Base-by-base conservation (phyloP, 2,797 vertebrate species). In the Hypotaenidia philippensis region DNA sequence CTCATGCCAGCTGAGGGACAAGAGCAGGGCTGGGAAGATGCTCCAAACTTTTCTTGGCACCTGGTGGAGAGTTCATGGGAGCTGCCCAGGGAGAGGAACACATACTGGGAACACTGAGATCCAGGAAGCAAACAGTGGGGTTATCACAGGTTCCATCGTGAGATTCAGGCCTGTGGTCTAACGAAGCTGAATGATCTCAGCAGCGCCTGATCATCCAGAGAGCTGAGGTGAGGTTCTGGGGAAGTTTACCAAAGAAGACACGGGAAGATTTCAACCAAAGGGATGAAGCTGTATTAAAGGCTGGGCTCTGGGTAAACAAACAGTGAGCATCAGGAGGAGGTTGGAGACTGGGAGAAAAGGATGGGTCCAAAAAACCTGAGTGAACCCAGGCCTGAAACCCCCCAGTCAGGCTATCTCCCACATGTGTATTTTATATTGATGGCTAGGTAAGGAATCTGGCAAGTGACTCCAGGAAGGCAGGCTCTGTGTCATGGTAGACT, bases 141-240 rank as follows among this genome's bases (percentile, higher is more conserved):
- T 91, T 93, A 93, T 93, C 94, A 80, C 49, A 76, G 55, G 64
- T 47, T 87, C 78, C 85, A 95, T 87, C 85, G 55, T 95, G 89
- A 87, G 89, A 95, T 89, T 89, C 91, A 59, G 81, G 44, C 72
- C 83, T 94, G 93, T 90, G 93, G 93, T 90, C 87, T 90, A 93
- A 90, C 25, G 70, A 87, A 83, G 49, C 27, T 53, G 81, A 70
- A 34, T 89, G 89, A 91, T 89, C 82, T 95, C 85, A 86, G 63
- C 77, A 83, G 49, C 89, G 76, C 31, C 68, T 78, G 50, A 85
- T 88, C 88, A 52, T 34, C 55, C n/a, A 34, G 59, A 34, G 38
- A 83, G 27, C 44, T 61, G 55, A 44, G 82, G 69, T 75, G 84
- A 91, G 71, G 47, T 89, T 63, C 68, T 79, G 53, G 63, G 83